phyloP scores from a whole-genome alignment of 2,797 vertebrate species.

The Coreius guichenoti region DNA sequence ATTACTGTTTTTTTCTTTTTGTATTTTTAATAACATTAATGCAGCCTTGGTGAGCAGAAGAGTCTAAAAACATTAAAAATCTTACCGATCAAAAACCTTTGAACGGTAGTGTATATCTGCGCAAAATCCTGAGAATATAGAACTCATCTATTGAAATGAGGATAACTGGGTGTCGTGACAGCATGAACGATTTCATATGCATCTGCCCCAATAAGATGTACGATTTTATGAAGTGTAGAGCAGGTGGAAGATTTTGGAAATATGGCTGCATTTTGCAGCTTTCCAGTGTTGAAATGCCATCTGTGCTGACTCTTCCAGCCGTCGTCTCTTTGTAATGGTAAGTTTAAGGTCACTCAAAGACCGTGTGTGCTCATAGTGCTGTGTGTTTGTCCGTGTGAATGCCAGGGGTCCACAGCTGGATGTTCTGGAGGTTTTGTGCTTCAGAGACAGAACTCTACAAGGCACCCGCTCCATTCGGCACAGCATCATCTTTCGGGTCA shows the following conservation, averaged over 20 bases:
- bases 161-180: no score
- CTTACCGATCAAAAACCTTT: no score
- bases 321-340: constrained; percentile 3
- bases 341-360: constrained; percentile 5
- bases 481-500: constrained; percentile 90
- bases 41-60: no score
- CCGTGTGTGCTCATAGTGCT: not conserved
- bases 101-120: no score
- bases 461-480: constrained; percentile 88
- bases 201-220: no score
- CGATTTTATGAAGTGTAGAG: not conserved
- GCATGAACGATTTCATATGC: no score
- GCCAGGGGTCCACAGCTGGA: constrained; percentile 84
- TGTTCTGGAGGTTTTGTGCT: constrained; percentile 89
- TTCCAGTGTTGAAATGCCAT: constrained; percentile 16
- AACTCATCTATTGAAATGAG: no score
- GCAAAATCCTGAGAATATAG: no score
- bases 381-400: constrained; percentile 53
- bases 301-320: not conserved
- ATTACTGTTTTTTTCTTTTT: no score
- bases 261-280: not conserved
- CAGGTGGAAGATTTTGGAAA: not conserved
- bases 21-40: no score
- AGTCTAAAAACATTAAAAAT: no score
- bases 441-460: constrained; percentile 93